These are phyloP conservation scores for Nixonia krombeini DNA, from an alignment of 1,140 invertebrate genomes.

Conservation along the genomic window DNA sequence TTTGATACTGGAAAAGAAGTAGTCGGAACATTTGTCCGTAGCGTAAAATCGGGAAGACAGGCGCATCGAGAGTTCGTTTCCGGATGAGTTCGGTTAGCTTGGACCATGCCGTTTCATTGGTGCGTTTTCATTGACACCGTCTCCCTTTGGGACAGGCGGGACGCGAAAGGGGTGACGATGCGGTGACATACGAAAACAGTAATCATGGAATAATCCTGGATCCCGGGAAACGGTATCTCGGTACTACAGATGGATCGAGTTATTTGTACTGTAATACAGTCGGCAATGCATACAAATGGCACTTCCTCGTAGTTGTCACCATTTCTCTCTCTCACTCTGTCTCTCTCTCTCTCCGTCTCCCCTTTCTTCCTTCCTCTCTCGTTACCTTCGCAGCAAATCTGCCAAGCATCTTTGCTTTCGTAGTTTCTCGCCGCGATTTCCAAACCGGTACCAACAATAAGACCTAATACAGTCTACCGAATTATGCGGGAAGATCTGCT, in stretches of 20 bases:
- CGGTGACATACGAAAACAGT: slow-evolving; percentile 62
- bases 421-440: slow-evolving; percentile 19
- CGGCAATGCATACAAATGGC: slow-evolving; percentile 71
- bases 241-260: slow-evolving; percentile 56
- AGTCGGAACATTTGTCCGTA: background rate
- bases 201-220: slow-evolving; percentile 59
- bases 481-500: slow-evolving; percentile 47
- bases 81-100: slow-evolving; percentile 29
- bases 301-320: slow-evolving; percentile 54
- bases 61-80: slow-evolving; percentile 4
- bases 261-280: slow-evolving; percentile 58
- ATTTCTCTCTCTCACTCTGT: too few relatives aligned
- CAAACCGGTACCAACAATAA: slow-evolving; percentile 50
- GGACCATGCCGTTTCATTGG: slow-evolving; percentile 21
- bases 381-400: slow-evolving; percentile 5
- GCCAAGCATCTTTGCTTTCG: background rate
- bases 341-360: slow-evolving; percentile 23
- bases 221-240: slow-evolving; percentile 32
- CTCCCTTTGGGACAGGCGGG: slow-evolving; percentile 41
- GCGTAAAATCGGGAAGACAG: background rate
- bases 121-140: slow-evolving; percentile 36
- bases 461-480: slow-evolving; percentile 54
- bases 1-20: too few relatives aligned
- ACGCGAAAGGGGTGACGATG: slow-evolving; percentile 22
- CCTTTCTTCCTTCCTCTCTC: slow-evolving; percentile 17